Base-by-base conservation (phyloP, 1,140 invertebrate genomes). In the Tigriopus japonicus region DNA sequence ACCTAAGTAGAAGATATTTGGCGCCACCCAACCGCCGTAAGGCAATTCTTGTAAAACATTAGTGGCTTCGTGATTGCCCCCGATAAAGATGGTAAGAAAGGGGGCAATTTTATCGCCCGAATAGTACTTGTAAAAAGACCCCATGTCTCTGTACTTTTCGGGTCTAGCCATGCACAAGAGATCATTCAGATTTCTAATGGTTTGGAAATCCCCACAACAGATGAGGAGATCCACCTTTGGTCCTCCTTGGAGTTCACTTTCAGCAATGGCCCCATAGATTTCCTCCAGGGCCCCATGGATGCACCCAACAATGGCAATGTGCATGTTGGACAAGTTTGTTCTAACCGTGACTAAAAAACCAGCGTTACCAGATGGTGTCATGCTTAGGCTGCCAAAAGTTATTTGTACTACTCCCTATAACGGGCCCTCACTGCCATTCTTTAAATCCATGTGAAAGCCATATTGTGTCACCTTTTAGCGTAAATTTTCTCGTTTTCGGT, bases 11-110 rank as follows among this genome's bases (percentile, higher is more conserved):
- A 89, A 99, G 66, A 99, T 98, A 69, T 97, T 98, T 14, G 87
- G 87, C 14, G 93, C 93, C 1, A 95, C 90, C 95, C 95, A 99
- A 41, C 95, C 95, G 53, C 95, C 94, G 73, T 94, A 96, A 0
- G 91, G 82, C 42, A 98, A 71, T 71, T 98, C 92, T 73, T 94
- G 89, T 21, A 98, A 76, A 73, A 92, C 90, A 74, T 94, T 95
- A 0, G 91, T 94, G 13, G 94, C 92, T 78, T 99, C 95, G 70
- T 99, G 95, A 74, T 99, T 99, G 6, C 95, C 95, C 52, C 94
- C 95, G 70, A 99, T 90, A 69, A 98, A 95, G 63, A 99, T 74
- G 1, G 95, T 99, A 59, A 97, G 72, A 51, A 94, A 73, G 10
- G 94, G 93, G 3, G 93, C 93, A 62, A 75, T 72, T 68, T 84